Base-by-base conservation (phyloP, 2,888 invertebrate genomes). In the Synergus japonicus region DNA sequence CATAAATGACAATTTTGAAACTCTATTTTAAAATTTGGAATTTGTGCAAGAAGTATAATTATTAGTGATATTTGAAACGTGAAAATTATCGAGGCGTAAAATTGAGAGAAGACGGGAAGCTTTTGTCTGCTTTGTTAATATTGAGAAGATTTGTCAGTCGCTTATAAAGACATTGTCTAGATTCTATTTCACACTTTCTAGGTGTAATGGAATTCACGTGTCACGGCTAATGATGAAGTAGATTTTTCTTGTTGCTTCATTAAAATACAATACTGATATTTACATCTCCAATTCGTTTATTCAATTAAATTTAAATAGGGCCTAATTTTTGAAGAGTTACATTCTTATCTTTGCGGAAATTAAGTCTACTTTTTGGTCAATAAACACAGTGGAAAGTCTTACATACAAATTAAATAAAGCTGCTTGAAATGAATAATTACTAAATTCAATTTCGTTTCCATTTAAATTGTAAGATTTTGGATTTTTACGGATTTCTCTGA, bases 211-310 rank as follows among this genome's bases (percentile, higher is more conserved):
- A 69, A 49, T 69, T 46, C 49, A 69, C 15, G 15, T 49, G 69
- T 69, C 49, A 69, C 46, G 69, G 49, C 22, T 49, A 49, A 29
- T 69, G 49, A 29, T 15, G 69, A 49, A 29, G 29, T 69, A 49
- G 22, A 22, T 67, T 22, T 67, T 46, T 67, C 12, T 12, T 18
- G 66, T 5, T 69, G 9, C 22, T 2, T 49, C 37, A 69, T 69
- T 69, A 69, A 29, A 69, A 49, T 69, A 69, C 69, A 69, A 49
- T 69, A 49, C 29, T 49, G 22, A 67, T 67, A 69, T 49, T 73
- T 15, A 37, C 49, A 73, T 37, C 49, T 69, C 46, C 29, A 10
- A 73, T 37, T 73, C 29, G 29, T 10, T n/a, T 67, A 43, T n/a
- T 43, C 29, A 69, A 69, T 9, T 43, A 44, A 69, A 69, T 67